A percentile compares a stretch with the other conserved stretches of the same genome.
phyloP scores from a whole-genome alignment of 2,113 vertebrate species.

The Litocranius walleri region DNA sequence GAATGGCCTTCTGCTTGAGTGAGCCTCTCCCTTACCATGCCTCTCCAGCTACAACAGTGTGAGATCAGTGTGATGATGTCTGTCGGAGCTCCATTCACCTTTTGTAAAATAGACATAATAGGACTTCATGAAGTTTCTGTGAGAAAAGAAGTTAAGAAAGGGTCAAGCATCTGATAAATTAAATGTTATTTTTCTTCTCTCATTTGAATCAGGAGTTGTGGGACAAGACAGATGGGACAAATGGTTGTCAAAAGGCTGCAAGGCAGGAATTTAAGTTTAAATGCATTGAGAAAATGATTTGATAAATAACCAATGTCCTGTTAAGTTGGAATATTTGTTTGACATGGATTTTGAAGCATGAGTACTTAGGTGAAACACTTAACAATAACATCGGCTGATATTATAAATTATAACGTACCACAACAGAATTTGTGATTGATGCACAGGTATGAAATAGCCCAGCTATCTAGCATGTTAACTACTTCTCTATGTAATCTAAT shows the following conservation, averaged over 20 bases:
- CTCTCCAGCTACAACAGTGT: neutral
- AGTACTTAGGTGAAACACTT: neutral
- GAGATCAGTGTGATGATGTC: neutral
- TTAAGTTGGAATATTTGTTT: conserved; percentile 24
- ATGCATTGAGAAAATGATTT: neutral
- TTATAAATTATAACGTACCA: neutral
- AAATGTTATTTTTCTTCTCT: neutral
- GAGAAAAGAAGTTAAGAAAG: neutral
- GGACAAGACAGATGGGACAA: neutral
- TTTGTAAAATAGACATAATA: neutral
- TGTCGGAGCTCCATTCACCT: neutral
- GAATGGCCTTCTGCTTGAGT: neutral
- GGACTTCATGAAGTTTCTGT: neutral
- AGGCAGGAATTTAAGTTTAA: conserved; percentile 3
- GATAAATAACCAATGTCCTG: neutral
- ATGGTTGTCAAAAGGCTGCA: neutral
- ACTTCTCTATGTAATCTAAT: neutral
- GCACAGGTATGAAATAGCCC: neutral
- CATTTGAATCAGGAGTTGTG: neutral
- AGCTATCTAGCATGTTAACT: neutral
- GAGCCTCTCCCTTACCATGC: neutral
- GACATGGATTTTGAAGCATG: neutral
- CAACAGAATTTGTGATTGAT: neutral
- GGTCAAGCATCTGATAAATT: neutral
- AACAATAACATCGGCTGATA: neutral